Percentiles rank a stretch among this genome's conserved stretches.
Evolutionary conservation across 2,888 invertebrate species (phyloP).

Genomic region (Brassicogethes aeneus): DNA sequence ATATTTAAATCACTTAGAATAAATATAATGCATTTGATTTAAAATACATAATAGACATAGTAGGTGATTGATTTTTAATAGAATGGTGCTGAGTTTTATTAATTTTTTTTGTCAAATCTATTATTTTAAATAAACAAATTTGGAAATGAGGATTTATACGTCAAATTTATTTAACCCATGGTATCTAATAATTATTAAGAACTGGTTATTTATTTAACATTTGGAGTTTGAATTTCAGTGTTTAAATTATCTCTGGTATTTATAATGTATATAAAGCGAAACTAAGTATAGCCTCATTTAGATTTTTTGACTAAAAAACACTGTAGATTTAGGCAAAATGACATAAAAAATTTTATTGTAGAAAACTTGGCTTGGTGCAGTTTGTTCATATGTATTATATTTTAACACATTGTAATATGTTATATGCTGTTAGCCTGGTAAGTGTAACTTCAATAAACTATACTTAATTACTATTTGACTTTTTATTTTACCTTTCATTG

Average conservation of each 20-base stretch:
- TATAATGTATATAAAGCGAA: too few species aligned
- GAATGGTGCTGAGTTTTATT: constrained; percentile 15
- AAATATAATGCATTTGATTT: constrained; percentile 16
- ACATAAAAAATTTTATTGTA: constrained; percentile 1
- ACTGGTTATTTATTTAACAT: too few species aligned
- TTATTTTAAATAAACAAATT: too few species aligned
- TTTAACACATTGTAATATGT: constrained; percentile 28
- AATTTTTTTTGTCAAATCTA: constrained; percentile 6
- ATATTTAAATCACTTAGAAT: constrained; percentile 13
- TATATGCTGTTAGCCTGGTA: constrained; percentile 32
- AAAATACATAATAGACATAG: constrained; percentile 12
- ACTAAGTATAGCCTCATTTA: too few species aligned
- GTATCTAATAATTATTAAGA: too few species aligned
- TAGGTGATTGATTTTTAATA: constrained; percentile 9
- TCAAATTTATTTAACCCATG: too few species aligned
- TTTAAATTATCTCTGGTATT: too few species aligned
- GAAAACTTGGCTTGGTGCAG: constrained; percentile 24
- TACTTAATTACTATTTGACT: constrained; percentile 20
- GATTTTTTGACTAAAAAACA: background rate
- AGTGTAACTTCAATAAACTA: constrained; percentile 31
- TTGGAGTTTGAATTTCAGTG: too few species aligned
- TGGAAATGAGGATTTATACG: too few species aligned
- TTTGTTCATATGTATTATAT: constrained; percentile 32
- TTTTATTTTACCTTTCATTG: too few species aligned
- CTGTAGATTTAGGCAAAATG: constrained; percentile 6